These are phyloP conservation scores for Pardosa pseudoannulata DNA, from an alignment of 2,888 invertebrate species.

Conservation along the genomic window DNA sequence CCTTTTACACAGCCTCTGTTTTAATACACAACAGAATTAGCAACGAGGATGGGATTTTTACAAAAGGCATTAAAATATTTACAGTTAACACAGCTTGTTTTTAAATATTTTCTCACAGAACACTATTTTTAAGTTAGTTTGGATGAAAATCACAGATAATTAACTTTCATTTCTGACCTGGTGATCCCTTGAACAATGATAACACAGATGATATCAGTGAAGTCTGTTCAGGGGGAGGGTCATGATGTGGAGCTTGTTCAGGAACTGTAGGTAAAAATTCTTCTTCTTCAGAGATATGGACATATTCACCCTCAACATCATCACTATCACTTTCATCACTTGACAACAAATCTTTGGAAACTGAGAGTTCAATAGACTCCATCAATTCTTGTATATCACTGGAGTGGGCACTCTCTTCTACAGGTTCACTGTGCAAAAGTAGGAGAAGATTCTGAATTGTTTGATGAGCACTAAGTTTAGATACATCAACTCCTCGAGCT, in stretches of 20 bases:
- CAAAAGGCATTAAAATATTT: constrained; percentile 56
- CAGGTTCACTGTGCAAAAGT: constrained; percentile 80
- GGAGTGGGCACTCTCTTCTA: too few relatives aligned
- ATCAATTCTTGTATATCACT: constrained; percentile 5
- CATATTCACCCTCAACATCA: constrained; percentile 37
- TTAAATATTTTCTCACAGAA: constrained; percentile 27
- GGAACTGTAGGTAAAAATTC: constrained; percentile 11
- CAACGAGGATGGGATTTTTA: constrained; percentile 50
- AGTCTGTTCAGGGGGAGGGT: neutral
- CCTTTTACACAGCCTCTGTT: too few relatives aligned
- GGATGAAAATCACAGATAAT: constrained; percentile 45
- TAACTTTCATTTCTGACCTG: constrained; percentile 28
- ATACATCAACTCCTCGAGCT: constrained; percentile 84
- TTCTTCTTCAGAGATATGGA: constrained; percentile 45
- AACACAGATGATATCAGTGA: constrained; percentile 37
- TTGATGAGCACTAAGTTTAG: constrained; percentile 83
- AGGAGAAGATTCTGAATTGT: constrained; percentile 86
- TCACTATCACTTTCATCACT: constrained; percentile 48
- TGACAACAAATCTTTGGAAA: constrained; percentile 20
- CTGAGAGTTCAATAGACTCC: constrained; percentile 39
- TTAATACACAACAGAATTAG: too few relatives aligned
- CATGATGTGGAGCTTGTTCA: constrained; percentile 11
- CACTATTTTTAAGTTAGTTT: neutral
- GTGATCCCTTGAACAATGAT: constrained; percentile 47
- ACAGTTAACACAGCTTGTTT: constrained; percentile 26